Evolutionary conservation across 2,888 invertebrate genomes (phyloP).

Genomic region (Copidosoma aretas): DNA sequence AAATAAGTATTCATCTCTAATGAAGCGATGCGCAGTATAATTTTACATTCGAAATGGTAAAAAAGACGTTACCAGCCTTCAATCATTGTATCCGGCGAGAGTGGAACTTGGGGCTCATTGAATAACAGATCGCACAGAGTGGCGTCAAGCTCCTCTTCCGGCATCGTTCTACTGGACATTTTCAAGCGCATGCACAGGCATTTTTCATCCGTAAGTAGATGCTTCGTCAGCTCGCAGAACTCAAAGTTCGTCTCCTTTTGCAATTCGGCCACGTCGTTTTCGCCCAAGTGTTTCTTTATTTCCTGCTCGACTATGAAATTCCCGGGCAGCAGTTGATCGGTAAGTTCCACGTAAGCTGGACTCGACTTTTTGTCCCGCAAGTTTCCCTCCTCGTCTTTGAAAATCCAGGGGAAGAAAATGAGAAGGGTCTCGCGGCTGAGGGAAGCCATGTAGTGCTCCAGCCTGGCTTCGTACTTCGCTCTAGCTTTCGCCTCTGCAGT

Average conservation of each 20-base stretch:
- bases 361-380: constrained; percentile 56
- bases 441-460: constrained; percentile 52
- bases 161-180: constrained; percentile 44
- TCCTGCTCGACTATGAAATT: constrained; percentile 55
- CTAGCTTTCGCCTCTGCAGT: constrained; percentile 52
- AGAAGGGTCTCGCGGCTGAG: constrained; percentile 54
- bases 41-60: not conserved
- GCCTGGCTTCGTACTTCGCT: constrained; percentile 56
- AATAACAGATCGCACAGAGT: constrained; percentile 52
- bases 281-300: constrained; percentile 52
- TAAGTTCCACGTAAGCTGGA: constrained; percentile 55
- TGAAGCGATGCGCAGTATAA: not conserved
- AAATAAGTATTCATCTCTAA: constrained; percentile 41
- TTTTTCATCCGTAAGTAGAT: constrained; percentile 43
- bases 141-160: constrained; percentile 53
- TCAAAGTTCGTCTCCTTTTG: constrained; percentile 26
- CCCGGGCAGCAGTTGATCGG: constrained; percentile 53
- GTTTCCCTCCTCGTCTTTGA: constrained; percentile 59
- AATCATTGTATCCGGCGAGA: constrained; percentile 40
- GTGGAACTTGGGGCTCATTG: constrained; percentile 49
- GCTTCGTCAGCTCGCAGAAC: constrained; percentile 10
- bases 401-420: constrained; percentile 58
- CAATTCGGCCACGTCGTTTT: constrained; percentile 46
- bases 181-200: constrained; percentile 55
- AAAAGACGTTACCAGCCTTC: constrained; percentile 52